Evolutionary conservation across 2,797 vertebrate species (phyloP).

Genomic region (Poliocrania exsul): DNA sequence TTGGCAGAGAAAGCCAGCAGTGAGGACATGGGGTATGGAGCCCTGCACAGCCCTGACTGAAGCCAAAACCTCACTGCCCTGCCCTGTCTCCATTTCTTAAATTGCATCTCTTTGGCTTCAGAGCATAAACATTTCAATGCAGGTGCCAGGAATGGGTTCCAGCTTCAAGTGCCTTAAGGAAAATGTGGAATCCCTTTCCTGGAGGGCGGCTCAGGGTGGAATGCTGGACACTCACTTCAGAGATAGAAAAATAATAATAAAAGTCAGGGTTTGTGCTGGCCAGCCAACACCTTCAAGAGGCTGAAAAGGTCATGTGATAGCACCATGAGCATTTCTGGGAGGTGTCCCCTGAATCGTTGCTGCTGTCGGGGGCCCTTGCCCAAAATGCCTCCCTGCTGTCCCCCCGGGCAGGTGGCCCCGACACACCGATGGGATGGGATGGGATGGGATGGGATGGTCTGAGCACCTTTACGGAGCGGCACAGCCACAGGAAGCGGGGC

Average conservation of each 20-base stretch:
- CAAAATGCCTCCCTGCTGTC: fast-evolving
- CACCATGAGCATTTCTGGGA: conserved; percentile 63
- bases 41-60: not conserved
- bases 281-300: conserved; percentile 36
- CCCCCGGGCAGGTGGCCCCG: not conserved
- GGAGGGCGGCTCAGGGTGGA: not conserved
- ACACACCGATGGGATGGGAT: too few relatives aligned
- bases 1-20: not conserved
- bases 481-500: not conserved
- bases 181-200: not conserved
- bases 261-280: conserved; percentile 61
- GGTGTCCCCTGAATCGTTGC: not conserved
- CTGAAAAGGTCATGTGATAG: conserved; percentile 35
- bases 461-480: not conserved
- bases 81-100: not conserved
- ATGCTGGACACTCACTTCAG: not conserved
- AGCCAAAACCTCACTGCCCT: not conserved
- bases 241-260: conserved; percentile 42
- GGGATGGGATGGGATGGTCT: not conserved
- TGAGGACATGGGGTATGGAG: fast-evolving
- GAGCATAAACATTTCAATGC: not conserved
- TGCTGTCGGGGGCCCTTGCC: not conserved
- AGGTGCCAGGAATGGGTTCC: not conserved
- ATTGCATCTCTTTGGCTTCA: not conserved
- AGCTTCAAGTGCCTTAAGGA: not conserved